These are phyloP conservation scores for Leptopilina clavipes DNA, from an alignment of 1,140 invertebrate species.

Conservation along the genomic window DNA sequence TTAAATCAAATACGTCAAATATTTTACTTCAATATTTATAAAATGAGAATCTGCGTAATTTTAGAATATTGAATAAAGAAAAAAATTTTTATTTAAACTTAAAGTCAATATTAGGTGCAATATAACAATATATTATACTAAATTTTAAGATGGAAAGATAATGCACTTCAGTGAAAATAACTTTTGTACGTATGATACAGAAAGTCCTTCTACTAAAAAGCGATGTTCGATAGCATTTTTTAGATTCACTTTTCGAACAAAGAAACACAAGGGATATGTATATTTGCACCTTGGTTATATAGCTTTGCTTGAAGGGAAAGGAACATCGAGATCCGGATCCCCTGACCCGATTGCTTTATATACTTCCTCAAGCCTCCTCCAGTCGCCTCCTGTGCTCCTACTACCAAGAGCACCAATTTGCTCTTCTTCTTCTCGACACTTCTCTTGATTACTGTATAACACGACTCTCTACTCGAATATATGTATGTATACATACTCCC, in stretches of 20 bases:
- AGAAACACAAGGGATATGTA: not conserved
- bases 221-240: not conserved
- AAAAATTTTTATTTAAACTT: too few species aligned
- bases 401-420: constrained; percentile 74
- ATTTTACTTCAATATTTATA: too few species aligned
- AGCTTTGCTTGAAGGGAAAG: constrained; percentile 14
- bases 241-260: not conserved
- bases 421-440: constrained; percentile 75
- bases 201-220: not conserved
- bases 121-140: too few species aligned
- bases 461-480: constrained; percentile 2
- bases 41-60: too few species aligned
- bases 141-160: too few species aligned
- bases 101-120: too few species aligned
- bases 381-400: constrained; percentile 63
- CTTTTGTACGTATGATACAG: too few species aligned
- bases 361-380: constrained; percentile 62
- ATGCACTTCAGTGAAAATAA: too few species aligned
- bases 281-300: constrained; percentile 12
- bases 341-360: constrained; percentile 52
- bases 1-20: too few species aligned
- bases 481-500: not conserved
- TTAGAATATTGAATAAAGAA: too few species aligned
- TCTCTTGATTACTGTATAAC: constrained; percentile 57
- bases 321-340: constrained; percentile 45